Evolutionary conservation across 30 jellyfish, hydroid and myxozoan genomes (phyloP), one percentile per base, ranked within the genome.

Genomic region (Phacellophora camtschatica): DNA sequence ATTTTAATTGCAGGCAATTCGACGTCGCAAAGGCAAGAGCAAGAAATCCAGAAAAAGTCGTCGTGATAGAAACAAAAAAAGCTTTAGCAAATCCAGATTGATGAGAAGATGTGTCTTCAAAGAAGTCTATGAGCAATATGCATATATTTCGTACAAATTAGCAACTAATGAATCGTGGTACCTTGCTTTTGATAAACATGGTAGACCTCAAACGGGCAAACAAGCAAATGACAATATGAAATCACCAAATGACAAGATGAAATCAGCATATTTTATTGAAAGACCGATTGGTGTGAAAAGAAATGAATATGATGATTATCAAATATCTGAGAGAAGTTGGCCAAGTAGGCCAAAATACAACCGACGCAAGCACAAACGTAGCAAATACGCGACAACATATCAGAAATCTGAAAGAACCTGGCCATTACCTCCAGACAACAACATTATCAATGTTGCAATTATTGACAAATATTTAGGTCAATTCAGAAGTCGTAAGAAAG

Each of bases 211-310:
- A 18, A 54, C 59, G 11, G 91, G 91, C 34, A 59, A 58, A 9
- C 29, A 55, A 16, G 41, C 84, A 34, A 34, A 59, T 51, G 42
- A 19, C 15, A 69, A 50, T 15, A 51, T 30, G 7, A 80, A 48
- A 51, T 63, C 70, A 19, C 32, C 53, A 35, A 83, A 62, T 20
- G n/a, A n/a, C n/a, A 69, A 50, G 18, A 51, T 30, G 7, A 80
- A 48, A 51, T 63, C 70, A 19, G 46, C 53, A 35, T 84, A 62
- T 20, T 80, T 80, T 51, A 80, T 80, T 35, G 84, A 80, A 42
- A 66, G 91, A 29, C 91, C 91, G 37, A 80, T 80, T 31, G 91
- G 91, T 16, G 91, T 80, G 45, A 80, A 66, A 51, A 33, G 84
- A 51, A 41, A 27, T 51, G 34, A 48, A 25, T 5, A 8, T 19